Evolutionary conservation across 1,140 invertebrate species (phyloP), one percentile per base, ranked within the genome.

Genomic region (Euschistus heros): DNA sequence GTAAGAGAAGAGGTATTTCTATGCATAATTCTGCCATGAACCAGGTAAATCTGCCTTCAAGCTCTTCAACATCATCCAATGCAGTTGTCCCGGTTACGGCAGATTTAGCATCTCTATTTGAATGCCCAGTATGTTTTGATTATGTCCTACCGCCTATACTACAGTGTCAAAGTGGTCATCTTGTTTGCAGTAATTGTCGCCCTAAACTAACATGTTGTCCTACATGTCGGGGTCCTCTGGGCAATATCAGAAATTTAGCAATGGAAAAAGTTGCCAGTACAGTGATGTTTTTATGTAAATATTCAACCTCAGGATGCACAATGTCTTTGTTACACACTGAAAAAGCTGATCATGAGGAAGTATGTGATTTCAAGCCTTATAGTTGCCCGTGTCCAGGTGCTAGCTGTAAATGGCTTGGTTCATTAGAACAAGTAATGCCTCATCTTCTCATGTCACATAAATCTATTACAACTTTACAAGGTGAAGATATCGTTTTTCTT

Each of bases 101-200:
- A 69, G 94, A 97, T 75, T 76, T 98, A 72, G 93, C 94, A 44
- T 93, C 90, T 66, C 80, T 98, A 20, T 99, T 99, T 78, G 97
- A 99, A 77, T 99, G 97, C 79, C 97, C 97, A 14, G 97, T 99
- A 61, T 99, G 97, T 78, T 98, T 99, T 78, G 97, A 99, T 78
- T 98, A 98, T 84, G 97, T 98, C 66, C 80, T 98, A 72, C 97
- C 97, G 65, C 97, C 97, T 18, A 97, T 92, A 69, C 78, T 91
- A 73, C 89, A 92, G 75, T 92, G 89, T 75, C 89, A 90, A 74
- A 91, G 88, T 72, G 90, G 90, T 44, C 89, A 92, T 76, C 79
- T 92, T 66, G 88, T 92, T 67, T 99, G 97, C 80, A 90, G 92
- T 50, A 91, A 87, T 72, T 99, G 97, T 79, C 82, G 96, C 71